Conservation (phyloP, 2,888 invertebrate species). For the Pasiphila rectangulata region DNA sequence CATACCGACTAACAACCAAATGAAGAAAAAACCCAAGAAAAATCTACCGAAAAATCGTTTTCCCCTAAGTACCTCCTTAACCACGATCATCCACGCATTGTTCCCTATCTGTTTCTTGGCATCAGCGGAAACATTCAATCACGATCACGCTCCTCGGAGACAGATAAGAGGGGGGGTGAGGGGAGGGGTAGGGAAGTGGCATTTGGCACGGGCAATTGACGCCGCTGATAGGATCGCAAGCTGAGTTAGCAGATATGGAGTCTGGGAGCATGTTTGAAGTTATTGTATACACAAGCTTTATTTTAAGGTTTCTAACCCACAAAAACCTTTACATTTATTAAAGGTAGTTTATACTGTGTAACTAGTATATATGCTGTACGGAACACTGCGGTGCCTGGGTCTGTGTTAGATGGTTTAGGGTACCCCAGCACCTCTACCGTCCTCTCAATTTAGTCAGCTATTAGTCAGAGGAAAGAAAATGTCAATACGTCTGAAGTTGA, state of each 20-base stretch:
- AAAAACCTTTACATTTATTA: too few relatives aligned
- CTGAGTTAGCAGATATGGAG: slow-evolving; percentile 71
- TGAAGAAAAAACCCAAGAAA: slow-evolving; percentile 6
- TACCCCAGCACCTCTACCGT: too few relatives aligned
- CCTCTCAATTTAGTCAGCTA: too few relatives aligned
- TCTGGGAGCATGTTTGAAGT: background rate
- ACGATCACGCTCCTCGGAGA: slow-evolving; percentile 56
- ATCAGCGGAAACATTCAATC: slow-evolving; percentile 77
- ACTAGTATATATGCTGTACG: background rate
- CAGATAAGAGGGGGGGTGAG: slow-evolving; percentile 56
- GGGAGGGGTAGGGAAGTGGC: slow-evolving; percentile 62
- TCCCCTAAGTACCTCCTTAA: slow-evolving; percentile 17
- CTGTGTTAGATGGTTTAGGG: too few relatives aligned
- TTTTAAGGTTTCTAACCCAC: too few relatives aligned
- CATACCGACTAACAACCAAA: background rate
- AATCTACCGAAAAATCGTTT: slow-evolving; percentile 11
- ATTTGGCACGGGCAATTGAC: slow-evolving; percentile 82
- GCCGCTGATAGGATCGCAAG: slow-evolving; percentile 79
- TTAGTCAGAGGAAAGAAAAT: too few relatives aligned
- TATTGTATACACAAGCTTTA: too few relatives aligned
- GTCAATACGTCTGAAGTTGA: too few relatives aligned
- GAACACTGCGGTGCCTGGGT: too few relatives aligned
- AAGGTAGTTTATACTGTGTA: too few relatives aligned
- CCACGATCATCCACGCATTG: slow-evolving; percentile 48
- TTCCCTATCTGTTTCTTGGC: slow-evolving; percentile 55